Conservation (phyloP, 2,113 vertebrate genomes). For the Gorilla gorilla region DNA sequence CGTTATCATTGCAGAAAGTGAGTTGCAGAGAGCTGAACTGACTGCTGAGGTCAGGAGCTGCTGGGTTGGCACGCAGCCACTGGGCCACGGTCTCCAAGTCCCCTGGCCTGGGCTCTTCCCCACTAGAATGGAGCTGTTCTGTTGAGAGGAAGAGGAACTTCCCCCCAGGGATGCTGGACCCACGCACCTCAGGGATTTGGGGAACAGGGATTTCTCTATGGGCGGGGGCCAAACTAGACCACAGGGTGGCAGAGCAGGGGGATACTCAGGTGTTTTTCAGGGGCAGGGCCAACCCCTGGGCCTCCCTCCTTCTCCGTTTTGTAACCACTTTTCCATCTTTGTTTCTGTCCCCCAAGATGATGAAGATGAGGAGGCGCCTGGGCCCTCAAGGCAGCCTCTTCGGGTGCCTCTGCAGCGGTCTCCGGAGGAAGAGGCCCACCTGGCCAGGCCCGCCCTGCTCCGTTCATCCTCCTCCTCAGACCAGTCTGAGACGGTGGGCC, state of each 20-base stretch:
- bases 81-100: neutral
- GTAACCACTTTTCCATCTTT: slow-evolving; percentile 73
- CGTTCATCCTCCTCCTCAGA: slow-evolving; percentile 74
- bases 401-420: slow-evolving; percentile 65
- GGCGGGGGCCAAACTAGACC: neutral
- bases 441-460: slow-evolving; percentile 75
- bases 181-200: neutral
- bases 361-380: slow-evolving; percentile 81
- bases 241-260: neutral
- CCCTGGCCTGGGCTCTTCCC: neutral
- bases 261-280: neutral
- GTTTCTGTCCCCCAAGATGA: slow-evolving; percentile 83
- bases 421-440: slow-evolving; percentile 63
- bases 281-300: neutral
- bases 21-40: neutral
- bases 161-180: neutral
- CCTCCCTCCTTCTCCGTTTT: neutral
- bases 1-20: neutral
- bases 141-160: neutral
- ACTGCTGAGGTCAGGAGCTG: accelerated
- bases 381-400: slow-evolving; percentile 77
- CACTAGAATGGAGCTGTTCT: neutral
- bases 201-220: neutral
- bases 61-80: neutral
- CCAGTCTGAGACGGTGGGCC: slow-evolving; percentile 65